Base-by-base conservation (phyloP, 1,140 invertebrate species). In the Aphaenogaster floridana region DNA sequence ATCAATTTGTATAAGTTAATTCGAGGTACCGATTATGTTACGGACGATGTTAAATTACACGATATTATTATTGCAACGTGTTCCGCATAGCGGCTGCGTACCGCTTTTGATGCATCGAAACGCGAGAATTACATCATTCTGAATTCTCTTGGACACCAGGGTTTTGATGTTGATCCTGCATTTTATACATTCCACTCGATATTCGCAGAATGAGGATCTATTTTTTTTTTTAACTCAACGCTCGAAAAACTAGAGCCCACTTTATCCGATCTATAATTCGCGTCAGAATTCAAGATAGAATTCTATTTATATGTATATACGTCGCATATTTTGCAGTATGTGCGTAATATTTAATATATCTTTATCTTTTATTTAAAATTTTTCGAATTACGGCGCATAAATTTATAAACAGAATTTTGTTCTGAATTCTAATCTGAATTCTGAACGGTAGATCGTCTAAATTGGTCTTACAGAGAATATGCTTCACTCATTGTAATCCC, bases 1-100 rank as follows among this genome's bases (percentile, higher is more conserved):
- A 81, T 81, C 71, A 81, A 81, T 81, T 81, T 8, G 15, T 71
- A 59, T 59, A 57, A 71, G 21, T 71, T 81, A 81, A 81, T 81
- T n/a, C 59, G 50, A 28, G 3, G n/a, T 34, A 13, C 5, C 64
- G 52, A 81, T 81, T 69, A 81, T 54, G 36, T 13, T 66, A 21
- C 21, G 8, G 4, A 17, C 13, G 15, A 21, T 7, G 34, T 57
- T 57, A 57, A 71, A 71, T 81, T 71, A 21, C 50, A 42, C 8
- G 39, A 28, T 52, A 77, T 71, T 54, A 54, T 54, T 71, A 42
- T 5, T 34, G 50, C 34, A 71, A 81, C 64, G 79, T 57, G 50
- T 48, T 15, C 11, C n/a, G 17, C 21, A 9, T 36, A 21, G 28
- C 28, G 28, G 2, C 9, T 11, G 57, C 34, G 28, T 8, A 42